These are phyloP conservation scores for Acanthosepion pharaonis DNA, from an alignment of 2,888 invertebrate genomes.

Conservation along the genomic window DNA sequence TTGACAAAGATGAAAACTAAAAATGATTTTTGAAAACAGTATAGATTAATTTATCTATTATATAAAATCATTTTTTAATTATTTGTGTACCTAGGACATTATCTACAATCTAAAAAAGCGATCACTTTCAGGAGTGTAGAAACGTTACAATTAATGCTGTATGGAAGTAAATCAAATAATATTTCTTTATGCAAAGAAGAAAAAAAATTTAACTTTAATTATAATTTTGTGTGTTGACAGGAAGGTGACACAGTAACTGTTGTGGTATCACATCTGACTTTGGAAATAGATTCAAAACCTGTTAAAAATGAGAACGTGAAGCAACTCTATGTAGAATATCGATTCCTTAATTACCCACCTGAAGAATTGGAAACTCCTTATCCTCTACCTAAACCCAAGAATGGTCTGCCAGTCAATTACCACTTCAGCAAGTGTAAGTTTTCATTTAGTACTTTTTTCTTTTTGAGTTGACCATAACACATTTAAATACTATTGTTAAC, in stretches of 20 bases:
- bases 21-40: too few relatives aligned
- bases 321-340: constrained; percentile 75
- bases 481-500: neutral
- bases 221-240: neutral
- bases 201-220: neutral
- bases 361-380: constrained; percentile 75
- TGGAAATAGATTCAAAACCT: constrained; percentile 64
- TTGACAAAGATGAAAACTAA: too few relatives aligned
- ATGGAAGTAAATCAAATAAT: neutral
- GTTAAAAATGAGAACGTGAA: constrained; percentile 68
- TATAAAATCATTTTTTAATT: too few relatives aligned
- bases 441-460: too few relatives aligned
- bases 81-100: too few relatives aligned
- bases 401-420: constrained; percentile 72
- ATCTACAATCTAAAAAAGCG: too few relatives aligned
- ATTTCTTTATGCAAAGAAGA: neutral
- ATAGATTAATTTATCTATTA: too few relatives aligned
- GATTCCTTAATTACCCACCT: constrained; percentile 73
- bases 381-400: constrained; percentile 74
- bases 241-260: constrained; percentile 70
- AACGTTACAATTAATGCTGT: neutral
- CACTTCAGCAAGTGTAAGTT: constrained; percentile 75
- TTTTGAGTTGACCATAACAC: neutral
- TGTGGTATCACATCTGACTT: constrained; percentile 67
- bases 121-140: too few relatives aligned